These are phyloP conservation scores for Erethizon dorsatum DNA, from an alignment of 2,797 vertebrate genomes.

Conservation along the genomic window DNA sequence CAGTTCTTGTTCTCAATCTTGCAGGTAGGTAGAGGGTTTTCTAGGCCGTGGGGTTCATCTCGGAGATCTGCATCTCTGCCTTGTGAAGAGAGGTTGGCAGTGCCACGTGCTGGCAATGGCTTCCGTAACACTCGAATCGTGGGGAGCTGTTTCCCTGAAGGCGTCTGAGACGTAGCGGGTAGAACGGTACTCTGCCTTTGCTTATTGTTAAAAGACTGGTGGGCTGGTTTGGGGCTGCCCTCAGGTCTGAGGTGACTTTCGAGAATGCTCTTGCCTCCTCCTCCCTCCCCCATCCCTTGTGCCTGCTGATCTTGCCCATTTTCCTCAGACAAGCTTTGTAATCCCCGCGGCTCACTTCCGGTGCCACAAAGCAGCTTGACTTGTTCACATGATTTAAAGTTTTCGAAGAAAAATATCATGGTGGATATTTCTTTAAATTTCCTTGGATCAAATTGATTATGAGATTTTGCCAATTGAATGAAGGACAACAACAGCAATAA, in stretches of 20 bases:
- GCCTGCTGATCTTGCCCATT: background rate
- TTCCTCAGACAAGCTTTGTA: background rate
- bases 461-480: slow-evolving; percentile 5
- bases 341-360: background rate
- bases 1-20: background rate
- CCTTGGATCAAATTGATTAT: slow-evolving; percentile 39
- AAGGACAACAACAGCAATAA: background rate
- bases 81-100: background rate
- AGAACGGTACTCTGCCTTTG: background rate
- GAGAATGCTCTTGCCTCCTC: background rate
- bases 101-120: background rate
- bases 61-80: background rate
- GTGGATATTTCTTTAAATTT: slow-evolving; percentile 43
- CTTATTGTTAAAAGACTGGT: background rate
- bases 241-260: background rate
- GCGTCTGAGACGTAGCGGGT: background rate
- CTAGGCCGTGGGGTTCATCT: background rate
- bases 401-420: slow-evolving; percentile 31
- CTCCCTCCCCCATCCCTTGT: background rate
- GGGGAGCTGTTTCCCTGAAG: background rate
- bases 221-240: background rate
- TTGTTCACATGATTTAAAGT: slow-evolving; percentile 6
- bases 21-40: background rate
- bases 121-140: background rate
- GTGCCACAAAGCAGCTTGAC: background rate